Evolutionary conservation across 2,888 invertebrate species (phyloP).

Genomic region (Dynastes grantii): DNA sequence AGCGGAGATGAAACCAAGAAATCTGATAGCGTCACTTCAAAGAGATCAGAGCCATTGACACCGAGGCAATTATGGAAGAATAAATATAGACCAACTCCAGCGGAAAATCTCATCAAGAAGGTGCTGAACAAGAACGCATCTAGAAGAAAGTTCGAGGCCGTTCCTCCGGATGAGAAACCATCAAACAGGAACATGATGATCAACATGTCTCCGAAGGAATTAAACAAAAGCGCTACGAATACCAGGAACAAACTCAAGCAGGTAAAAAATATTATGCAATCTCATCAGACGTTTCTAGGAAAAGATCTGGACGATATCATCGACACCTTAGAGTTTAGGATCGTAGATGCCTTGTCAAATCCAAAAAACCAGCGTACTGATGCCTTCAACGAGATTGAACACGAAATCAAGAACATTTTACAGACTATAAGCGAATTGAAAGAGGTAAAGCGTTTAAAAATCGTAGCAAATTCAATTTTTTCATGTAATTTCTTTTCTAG

Average conservation of each 20-base stretch:
- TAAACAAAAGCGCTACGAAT: slow-evolving; percentile 41
- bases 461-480: too few relatives aligned
- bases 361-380: slow-evolving; percentile 48
- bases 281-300: slow-evolving; percentile 31
- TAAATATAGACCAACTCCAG: slow-evolving; percentile 31
- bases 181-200: background rate
- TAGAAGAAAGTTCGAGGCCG: slow-evolving; percentile 17
- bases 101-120: slow-evolving; percentile 25
- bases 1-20: slow-evolving; percentile 27
- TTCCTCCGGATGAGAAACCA: slow-evolving; percentile 14
- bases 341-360: slow-evolving; percentile 49
- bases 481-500: background rate
- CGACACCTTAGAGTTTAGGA: slow-evolving; percentile 48
- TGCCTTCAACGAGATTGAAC: slow-evolving; percentile 49
- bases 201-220: slow-evolving; percentile 25
- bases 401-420: slow-evolving; percentile 48
- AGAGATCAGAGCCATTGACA: slow-evolving; percentile 7
- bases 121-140: slow-evolving; percentile 8
- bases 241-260: slow-evolving; percentile 50
- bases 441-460: slow-evolving; percentile 12
- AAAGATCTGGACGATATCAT: slow-evolving; percentile 48
- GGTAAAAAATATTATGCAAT: slow-evolving; percentile 44
- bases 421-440: slow-evolving; percentile 32
- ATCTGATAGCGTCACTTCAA: background rate
- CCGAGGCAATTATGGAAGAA: slow-evolving; percentile 33